These are phyloP conservation scores for Spilogale gracilis DNA, from an alignment of 2,113 vertebrate species.

Conservation along the genomic window DNA sequence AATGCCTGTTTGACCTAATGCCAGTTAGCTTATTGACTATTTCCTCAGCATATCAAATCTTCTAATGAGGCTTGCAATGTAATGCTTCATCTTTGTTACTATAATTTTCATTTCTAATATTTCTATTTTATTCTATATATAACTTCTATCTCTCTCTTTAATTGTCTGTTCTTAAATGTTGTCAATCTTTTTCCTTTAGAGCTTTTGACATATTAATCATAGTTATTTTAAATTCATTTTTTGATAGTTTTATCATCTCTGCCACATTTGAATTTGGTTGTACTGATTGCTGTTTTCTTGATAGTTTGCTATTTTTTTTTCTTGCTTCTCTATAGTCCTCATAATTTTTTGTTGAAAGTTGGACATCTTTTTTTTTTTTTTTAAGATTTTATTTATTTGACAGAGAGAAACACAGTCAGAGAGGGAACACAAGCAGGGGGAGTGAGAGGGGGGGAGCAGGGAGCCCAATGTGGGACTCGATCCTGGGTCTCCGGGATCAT, in stretches of 20 bases:
- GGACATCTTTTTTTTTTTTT: background rate
- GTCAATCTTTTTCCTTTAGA: background rate
- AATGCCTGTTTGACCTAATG: background rate
- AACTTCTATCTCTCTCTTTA: background rate
- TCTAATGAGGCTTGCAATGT: background rate
- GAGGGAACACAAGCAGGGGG: too few species aligned
- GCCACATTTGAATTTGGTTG: background rate
- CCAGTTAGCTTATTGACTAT: background rate
- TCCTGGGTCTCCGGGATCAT: too few species aligned
- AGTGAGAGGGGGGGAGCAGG: too few species aligned
- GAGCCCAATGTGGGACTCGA: too few species aligned
- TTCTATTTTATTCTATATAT: background rate
- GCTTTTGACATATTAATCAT: background rate
- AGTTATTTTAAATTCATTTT: background rate
- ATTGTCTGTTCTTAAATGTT: background rate
- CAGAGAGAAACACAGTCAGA: too few species aligned
- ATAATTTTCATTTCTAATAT: constrained; percentile 12
- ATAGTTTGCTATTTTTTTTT: background rate
- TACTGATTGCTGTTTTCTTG: background rate
- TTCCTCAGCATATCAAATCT: background rate
- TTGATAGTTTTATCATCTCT: background rate
- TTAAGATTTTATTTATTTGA: too few species aligned
- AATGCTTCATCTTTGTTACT: background rate
- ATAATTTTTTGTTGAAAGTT: background rate
- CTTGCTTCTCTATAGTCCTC: background rate